Evolutionary conservation across 2,113 vertebrate genomes (phyloP), one percentile per base, ranked within the genome.

Genomic region (Alouatta palliata): DNA sequence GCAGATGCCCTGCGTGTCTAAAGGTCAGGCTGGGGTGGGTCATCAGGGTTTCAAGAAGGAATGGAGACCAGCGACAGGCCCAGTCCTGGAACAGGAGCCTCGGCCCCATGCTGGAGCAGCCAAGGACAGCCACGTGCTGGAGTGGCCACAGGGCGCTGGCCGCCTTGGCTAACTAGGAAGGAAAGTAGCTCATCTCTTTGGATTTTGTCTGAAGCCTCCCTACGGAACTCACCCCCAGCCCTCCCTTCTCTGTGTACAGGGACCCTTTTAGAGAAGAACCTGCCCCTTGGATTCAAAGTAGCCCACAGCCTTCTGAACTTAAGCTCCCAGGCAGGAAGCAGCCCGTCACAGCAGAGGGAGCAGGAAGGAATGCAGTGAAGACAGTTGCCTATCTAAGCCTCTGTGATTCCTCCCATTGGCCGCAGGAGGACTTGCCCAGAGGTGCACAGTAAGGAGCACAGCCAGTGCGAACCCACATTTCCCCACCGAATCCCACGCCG

Each of bases 81-180:
- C 45, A 35, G 64, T 37, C 47, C 80, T 10, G 1, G 19, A 21
- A 35, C 21, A 43, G n/a, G 66, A 16, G 9, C 54, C 64, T 27
- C 19, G 16, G 56, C 6, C 20, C 17, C 11, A 25, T 35, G 77
- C 9, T 7, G 17, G 77, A 27, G 35, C 12, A 13, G 43, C 3
- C 1, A 3, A 13, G 52, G 43, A 47, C 13, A 32, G 75, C 47
- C 45, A 5, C 5, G 9, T 0, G 3, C 21, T n/a, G n/a, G 2
- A 49, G 5, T 1, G 32, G 49, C 37, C 8, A 35, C 4, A 21
- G 9, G 43, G n/a, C 10, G 1, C 7, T 3, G 43, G 14, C 1
- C 12, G 9, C 92, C 9, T 2, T 5, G 6, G 32, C 35, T 58
- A 64, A 64, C n/a, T 54, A 35, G 49, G 45, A 32, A 83, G 47